phyloP scores from a whole-genome alignment of 2,888 invertebrate genomes.

The Melanostoma scalare region DNA sequence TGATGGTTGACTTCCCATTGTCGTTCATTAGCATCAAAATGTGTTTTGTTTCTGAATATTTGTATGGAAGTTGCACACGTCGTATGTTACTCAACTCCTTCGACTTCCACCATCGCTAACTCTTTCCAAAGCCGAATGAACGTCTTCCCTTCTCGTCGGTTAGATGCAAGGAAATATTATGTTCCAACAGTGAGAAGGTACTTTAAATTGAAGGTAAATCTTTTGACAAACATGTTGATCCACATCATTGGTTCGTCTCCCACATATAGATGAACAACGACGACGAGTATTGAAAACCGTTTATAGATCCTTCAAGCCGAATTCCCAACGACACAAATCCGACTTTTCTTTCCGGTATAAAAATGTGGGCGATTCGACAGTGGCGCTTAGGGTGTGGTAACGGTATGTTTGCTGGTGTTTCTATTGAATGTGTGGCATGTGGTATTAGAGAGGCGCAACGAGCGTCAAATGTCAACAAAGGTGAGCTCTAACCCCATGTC shows the following conservation, averaged over 20 bases:
- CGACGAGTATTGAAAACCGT: constrained; percentile 61
- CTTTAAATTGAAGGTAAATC: constrained; percentile 69
- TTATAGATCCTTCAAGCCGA: constrained; percentile 69
- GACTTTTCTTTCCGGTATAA: constrained; percentile 53
- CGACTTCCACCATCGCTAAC: neutral
- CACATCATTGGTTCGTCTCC: constrained; percentile 52
- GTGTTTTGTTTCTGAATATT: constrained; percentile 30
- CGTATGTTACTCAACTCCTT: neutral
- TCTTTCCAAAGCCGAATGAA: neutral
- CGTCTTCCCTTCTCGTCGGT: neutral
- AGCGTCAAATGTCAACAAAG: constrained; percentile 72
- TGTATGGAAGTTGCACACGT: neutral
- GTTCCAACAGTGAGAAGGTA: constrained; percentile 35
- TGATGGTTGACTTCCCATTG: constrained; percentile 33
- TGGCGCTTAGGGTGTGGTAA: constrained; percentile 14
- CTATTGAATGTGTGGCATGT: constrained; percentile 40
- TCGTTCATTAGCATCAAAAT: constrained; percentile 51
- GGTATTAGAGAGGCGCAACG: constrained; percentile 59
- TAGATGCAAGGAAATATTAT: constrained; percentile 38
- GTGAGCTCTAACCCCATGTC: constrained; percentile 28
- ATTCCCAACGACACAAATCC: constrained; percentile 67
- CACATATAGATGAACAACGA: constrained; percentile 4
- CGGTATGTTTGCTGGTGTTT: constrained; percentile 20
- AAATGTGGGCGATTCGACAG: constrained; percentile 25
- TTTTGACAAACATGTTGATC: constrained; percentile 69